phyloP scores from a whole-genome alignment of 2,113 vertebrate genomes.

The Cromileptes altivelis region DNA sequence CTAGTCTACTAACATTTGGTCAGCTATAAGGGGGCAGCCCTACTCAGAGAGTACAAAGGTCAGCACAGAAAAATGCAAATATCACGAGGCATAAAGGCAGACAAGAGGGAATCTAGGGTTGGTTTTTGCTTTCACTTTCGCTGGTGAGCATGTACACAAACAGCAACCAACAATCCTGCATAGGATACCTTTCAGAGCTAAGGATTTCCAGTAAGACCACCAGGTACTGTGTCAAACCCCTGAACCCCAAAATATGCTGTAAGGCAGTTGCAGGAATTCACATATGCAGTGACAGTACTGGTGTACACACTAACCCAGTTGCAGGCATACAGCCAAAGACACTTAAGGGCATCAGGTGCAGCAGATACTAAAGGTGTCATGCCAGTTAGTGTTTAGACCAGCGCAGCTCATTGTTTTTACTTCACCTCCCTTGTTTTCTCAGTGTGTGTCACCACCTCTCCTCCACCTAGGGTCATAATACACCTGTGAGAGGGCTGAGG shows the following conservation, averaged over 20 bases:
- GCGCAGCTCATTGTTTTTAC: neutral
- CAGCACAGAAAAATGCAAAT: no score
- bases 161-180: no score
- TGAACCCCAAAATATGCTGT: neutral
- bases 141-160: no score
- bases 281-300: neutral
- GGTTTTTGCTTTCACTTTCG: no score
- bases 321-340: neutral
- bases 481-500: neutral
- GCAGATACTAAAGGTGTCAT: neutral
- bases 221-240: neutral
- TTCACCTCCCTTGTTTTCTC: neutral
- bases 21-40: no score
- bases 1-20: no score
- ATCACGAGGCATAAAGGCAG: no score
- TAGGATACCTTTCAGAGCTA: neutral
- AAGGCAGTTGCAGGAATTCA: neutral
- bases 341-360: neutral
- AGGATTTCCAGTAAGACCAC: neutral
- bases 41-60: no score
- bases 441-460: neutral
- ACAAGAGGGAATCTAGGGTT: no score
- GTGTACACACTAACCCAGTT: neutral
- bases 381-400: neutral
- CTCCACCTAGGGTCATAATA: constrained; percentile 3